These are phyloP conservation scores for Mya arenaria DNA, from an alignment of 1,140 invertebrate genomes.

Conservation along the genomic window DNA sequence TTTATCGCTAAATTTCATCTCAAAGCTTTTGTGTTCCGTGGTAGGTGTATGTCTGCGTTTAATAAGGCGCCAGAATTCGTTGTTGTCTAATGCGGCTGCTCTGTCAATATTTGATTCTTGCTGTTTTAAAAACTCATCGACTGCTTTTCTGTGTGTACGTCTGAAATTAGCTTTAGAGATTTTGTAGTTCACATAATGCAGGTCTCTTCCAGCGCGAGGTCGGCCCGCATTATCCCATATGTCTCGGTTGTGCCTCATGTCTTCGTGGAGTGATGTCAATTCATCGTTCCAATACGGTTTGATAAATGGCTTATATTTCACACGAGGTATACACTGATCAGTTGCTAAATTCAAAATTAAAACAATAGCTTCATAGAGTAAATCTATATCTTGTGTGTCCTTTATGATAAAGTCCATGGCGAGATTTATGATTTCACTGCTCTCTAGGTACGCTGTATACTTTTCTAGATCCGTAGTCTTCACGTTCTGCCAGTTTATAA, in stretches of 20 bases:
- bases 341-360: neutral
- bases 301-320: neutral
- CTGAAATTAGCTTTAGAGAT: neutral
- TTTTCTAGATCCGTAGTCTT: neutral
- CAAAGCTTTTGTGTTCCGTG: neutral
- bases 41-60: neutral
- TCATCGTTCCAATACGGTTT: slow-evolving; percentile 6
- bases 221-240: neutral
- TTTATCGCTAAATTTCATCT: neutral
- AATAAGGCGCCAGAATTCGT: slow-evolving; percentile 10
- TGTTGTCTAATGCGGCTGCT: slow-evolving; percentile 10
- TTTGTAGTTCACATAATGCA: neutral
- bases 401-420: neutral
- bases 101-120: neutral
- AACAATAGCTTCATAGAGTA: neutral
- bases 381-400: neutral
- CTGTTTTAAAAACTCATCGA: neutral
- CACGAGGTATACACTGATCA: neutral
- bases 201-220: neutral
- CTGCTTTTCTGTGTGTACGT: neutral
- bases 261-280: neutral
- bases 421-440: neutral
- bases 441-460: neutral
- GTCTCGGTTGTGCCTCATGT: neutral
- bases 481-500: neutral